Evolutionary conservation across 2,113 vertebrate genomes (phyloP), one percentile per base, ranked within the genome.

Genomic region (Excalfactoria chinensis): DNA sequence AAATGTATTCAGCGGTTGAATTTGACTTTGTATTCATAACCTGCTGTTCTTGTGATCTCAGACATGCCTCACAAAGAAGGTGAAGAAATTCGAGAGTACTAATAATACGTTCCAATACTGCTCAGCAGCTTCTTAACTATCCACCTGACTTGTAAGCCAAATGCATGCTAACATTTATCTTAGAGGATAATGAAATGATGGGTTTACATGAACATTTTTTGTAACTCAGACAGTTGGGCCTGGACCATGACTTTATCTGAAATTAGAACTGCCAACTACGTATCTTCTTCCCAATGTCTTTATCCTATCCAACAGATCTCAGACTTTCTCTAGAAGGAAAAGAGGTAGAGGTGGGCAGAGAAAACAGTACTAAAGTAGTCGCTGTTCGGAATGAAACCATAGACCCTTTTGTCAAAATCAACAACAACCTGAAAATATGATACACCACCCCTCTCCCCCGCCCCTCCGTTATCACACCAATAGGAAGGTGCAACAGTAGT

Each of bases 381-480:
- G 53, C 55, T 89, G 72, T 93, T 78, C 51, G 48, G 13, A 93
- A 53, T 43, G 23, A 89, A 89, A 84, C 75, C 63, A 75, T 19
- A 89, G 92, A 90, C 60, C 73, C 53, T 93, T 95, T 72, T 96
- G 53, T 20, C 83, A 84, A 62, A 92, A 88, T 89, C 95, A 95
- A 86, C 89, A 92, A 85, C 44, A 96, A 81, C 34, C 84, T 68
- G 86, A 41, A 95, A 92, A 88, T 48, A 90, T 92, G 79, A 68
- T 83, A 93, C 37, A 93, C 37, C 37, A 37, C 37, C 37, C 37
- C 37, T 37, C 37, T 37, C 37, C 37, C 37, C 37, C 37, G 7
- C 94, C 95, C 93, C 73, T 55, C 90, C 93, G 80, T 93, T 96
- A 97, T 94, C 94, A 93, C n/a, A 87, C 62, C 82, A 94, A 75